A percentile compares a stretch with the other conserved stretches of the same genome.
Conservation (phyloP, 2,888 invertebrate genomes). For the Mythimna vitellina region DNA sequence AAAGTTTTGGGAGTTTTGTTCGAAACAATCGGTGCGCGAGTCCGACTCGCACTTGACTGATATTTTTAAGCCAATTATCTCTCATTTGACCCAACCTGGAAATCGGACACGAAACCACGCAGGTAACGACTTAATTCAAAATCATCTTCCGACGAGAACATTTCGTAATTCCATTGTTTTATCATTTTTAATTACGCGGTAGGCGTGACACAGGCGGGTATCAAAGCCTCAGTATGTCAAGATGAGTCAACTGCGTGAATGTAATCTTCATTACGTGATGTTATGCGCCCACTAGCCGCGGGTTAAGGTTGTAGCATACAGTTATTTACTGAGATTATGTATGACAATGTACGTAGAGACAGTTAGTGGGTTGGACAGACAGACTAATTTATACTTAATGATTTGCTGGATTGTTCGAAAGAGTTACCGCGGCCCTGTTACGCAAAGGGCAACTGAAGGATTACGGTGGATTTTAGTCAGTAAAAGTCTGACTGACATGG, state of each 20-base stretch:
- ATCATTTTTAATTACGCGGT: constrained; percentile 26
- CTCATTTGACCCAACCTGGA: not conserved
- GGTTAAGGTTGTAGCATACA: constrained; percentile 45
- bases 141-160: constrained; percentile 12
- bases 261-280: constrained; percentile 55
- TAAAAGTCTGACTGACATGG: no score
- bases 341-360: not conserved
- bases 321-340: constrained; percentile 15
- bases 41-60: no score
- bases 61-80: no score
- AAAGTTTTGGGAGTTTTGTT: no score
- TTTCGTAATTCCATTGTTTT: constrained; percentile 45
- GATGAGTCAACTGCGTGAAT: constrained; percentile 55
- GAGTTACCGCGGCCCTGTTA: no score
- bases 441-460: no score
- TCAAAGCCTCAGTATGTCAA: constrained; percentile 22
- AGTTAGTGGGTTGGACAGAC: constrained; percentile 16
- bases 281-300: constrained; percentile 53
- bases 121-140: not conserved
- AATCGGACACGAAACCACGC: not conserved
- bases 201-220: constrained; percentile 33
- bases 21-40: no score
- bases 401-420: no score
- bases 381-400: no score
- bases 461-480: no score